Percentiles rank a stretch among this genome's conserved stretches.
phyloP scores from a whole-genome alignment of 1,140 invertebrate species.

The Anagrus nilaparvatae region DNA sequence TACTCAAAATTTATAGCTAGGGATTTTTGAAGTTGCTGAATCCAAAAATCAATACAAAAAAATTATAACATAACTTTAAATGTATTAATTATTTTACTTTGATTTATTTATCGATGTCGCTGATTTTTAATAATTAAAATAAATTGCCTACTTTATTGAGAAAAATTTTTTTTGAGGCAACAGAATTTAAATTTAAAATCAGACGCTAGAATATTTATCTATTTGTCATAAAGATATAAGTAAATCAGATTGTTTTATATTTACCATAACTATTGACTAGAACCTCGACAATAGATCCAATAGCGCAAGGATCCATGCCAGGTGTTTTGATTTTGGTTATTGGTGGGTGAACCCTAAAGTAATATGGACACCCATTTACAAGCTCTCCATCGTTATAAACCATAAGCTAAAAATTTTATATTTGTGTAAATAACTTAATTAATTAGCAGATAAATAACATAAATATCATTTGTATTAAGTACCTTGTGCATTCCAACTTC shows the following conservation, averaged over 20 bases:
- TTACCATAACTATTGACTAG: slow-evolving; percentile 77
- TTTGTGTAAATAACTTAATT: too few relatives aligned
- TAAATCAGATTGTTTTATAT: slow-evolving; percentile 4
- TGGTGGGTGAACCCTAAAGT: slow-evolving; percentile 79
- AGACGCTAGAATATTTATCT: slow-evolving; percentile 5
- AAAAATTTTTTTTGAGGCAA: too few relatives aligned
- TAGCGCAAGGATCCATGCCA: slow-evolving; percentile 87
- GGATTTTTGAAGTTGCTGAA: too few relatives aligned
- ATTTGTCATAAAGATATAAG: slow-evolving; percentile 2
- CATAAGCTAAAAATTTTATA: slow-evolving; percentile 43
- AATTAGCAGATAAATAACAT: neutral
- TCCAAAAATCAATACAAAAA: too few relatives aligned
- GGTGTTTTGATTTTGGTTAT: slow-evolving; percentile 75
- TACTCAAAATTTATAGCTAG: too few relatives aligned
- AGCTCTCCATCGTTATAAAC: slow-evolving; percentile 55
- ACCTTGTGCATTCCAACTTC: slow-evolving; percentile 87
- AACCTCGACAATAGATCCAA: slow-evolving; percentile 90
- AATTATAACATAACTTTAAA: too few relatives aligned
- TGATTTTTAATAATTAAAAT: too few relatives aligned
- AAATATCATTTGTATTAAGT: slow-evolving; percentile 1
- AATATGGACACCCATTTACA: slow-evolving; percentile 59
- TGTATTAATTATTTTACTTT: too few relatives aligned
- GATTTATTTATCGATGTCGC: too few relatives aligned
- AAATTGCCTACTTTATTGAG: too few relatives aligned
- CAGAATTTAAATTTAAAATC: neutral